Conservation (phyloP, 2,113 vertebrate genomes). For the Phainopepla nitens region DNA sequence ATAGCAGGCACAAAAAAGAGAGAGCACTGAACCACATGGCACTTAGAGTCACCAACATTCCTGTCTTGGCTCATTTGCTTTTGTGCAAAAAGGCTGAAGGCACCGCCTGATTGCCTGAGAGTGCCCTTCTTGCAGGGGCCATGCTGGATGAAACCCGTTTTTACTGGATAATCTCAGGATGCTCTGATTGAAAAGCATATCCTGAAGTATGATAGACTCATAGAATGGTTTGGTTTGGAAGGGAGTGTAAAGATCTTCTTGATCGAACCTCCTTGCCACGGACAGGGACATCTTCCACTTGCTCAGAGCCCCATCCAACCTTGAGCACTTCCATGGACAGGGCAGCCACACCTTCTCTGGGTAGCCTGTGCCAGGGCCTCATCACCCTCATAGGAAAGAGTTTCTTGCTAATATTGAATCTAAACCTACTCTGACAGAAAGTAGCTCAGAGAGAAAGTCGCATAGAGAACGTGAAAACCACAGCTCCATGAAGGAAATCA, state of each 20-base stretch:
- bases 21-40: neutral
- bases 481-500: neutral
- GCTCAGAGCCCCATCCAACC: neutral
- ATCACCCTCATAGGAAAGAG: neutral
- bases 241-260: neutral
- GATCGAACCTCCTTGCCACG: neutral
- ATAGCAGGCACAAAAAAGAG: neutral
- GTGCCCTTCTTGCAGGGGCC: neutral
- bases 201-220: neutral
- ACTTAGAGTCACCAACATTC: neutral
- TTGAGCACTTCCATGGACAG: neutral
- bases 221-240: neutral
- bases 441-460: neutral
- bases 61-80: neutral
- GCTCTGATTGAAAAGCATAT: neutral
- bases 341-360: neutral
- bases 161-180: neutral
- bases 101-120: neutral
- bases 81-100: neutral
- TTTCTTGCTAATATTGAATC: neutral
- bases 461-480: fast-evolving
- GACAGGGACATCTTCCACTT: neutral
- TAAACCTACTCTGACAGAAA: neutral
- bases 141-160: neutral
- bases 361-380: neutral